A percentile compares a stretch with the other conserved stretches of the same genome.
Conservation (phyloP, 2,888 invertebrate species). For the Leuctra nigra region DNA sequence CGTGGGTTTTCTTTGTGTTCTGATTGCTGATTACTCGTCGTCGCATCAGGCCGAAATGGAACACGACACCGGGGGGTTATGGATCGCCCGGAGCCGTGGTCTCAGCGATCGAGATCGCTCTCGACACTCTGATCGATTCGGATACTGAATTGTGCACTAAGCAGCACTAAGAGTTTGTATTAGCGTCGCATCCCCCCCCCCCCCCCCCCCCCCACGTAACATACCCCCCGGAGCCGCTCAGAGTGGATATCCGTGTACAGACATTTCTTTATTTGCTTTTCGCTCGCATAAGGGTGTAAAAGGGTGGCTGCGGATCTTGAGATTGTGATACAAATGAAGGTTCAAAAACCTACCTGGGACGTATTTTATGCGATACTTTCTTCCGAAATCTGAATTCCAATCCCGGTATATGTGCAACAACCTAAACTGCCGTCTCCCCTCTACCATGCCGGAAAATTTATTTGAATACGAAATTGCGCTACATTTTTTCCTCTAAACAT, state of each 20-base stretch:
- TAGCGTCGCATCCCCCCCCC: slow-evolving; percentile 8
- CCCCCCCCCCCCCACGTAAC: neutral
- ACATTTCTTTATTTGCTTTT: slow-evolving; percentile 16
- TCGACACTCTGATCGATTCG: no score
- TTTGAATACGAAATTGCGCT: neutral
- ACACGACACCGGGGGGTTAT: neutral
- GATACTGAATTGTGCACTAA: slow-evolving; percentile 23
- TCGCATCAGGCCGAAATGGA: neutral
- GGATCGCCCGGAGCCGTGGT: neutral
- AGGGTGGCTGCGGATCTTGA: neutral
- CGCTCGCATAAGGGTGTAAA: slow-evolving; percentile 14
- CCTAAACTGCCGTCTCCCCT: neutral
- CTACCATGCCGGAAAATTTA: neutral
- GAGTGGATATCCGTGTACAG: slow-evolving; percentile 22
- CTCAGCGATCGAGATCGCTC: no score
- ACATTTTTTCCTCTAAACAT: neutral
- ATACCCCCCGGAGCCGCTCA: slow-evolving; percentile 1
- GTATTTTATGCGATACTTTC: slow-evolving; percentile 1
- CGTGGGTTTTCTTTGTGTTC: no score
- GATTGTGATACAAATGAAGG: slow-evolving; percentile 1
- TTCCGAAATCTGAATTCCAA: neutral
- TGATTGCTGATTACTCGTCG: slow-evolving; percentile 8
- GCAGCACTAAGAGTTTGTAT: slow-evolving; percentile 25
- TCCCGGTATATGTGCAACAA: neutral
- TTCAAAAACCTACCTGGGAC: neutral